Conservation (phyloP, 2,888 invertebrate genomes). For the Tortrix viridana region DNA sequence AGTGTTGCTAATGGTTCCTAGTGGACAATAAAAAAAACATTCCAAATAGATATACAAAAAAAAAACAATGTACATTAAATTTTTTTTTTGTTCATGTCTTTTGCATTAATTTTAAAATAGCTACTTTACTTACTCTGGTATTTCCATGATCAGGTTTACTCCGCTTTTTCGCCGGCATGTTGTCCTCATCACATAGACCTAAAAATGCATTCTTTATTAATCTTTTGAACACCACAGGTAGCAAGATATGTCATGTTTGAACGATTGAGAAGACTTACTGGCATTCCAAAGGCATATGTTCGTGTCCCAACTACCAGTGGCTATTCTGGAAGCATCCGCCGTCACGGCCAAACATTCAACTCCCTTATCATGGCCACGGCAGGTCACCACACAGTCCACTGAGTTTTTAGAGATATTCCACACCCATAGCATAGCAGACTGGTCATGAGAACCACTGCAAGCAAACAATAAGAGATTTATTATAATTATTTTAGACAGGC, state of each 20-base stretch:
- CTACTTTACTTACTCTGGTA: slow-evolving; percentile 78
- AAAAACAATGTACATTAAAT: too few species aligned
- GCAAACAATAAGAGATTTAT: not conserved
- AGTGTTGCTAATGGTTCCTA: slow-evolving; percentile 93
- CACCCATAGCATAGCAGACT: slow-evolving; percentile 95
- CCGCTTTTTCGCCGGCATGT: slow-evolving; percentile 85
- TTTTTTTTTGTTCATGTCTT: too few species aligned
- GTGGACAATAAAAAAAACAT: slow-evolving; percentile 35
- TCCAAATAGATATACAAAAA: too few species aligned
- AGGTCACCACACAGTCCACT: slow-evolving; percentile 91
- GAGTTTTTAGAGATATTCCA: slow-evolving; percentile 91
- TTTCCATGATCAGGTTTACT: slow-evolving; percentile 83
- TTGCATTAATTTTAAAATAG: too few species aligned
- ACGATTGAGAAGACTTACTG: slow-evolving; percentile 71
- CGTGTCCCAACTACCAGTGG: slow-evolving; percentile 97
- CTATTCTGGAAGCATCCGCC: slow-evolving; percentile 85
- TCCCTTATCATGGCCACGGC: slow-evolving; percentile 96
- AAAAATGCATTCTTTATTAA: slow-evolving; percentile 13
- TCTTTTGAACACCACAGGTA: not conserved
- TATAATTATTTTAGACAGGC: too few species aligned
- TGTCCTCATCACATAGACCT: slow-evolving; percentile 83
- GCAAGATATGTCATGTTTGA: too few species aligned
- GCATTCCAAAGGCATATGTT: slow-evolving; percentile 96
- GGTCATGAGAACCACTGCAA: slow-evolving; percentile 94
- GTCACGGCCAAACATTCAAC: slow-evolving; percentile 94